Base-by-base conservation (phyloP, 2,113 vertebrate genomes). In the Sciurus niger region DNA sequence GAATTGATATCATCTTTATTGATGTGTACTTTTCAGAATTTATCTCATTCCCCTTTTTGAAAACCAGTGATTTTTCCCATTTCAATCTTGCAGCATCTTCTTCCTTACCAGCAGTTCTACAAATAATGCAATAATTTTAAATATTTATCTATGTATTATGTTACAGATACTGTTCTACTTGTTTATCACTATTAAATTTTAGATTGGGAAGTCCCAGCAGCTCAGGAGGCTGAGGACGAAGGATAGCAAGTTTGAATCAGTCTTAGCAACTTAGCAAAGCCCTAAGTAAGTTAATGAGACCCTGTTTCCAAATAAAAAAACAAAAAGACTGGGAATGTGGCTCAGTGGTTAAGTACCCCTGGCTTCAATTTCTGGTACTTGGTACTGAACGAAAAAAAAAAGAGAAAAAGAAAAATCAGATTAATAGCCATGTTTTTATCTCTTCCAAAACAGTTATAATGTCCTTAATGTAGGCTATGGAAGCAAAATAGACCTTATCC, bases 21-120 rank as follows among this genome's bases (percentile, higher is more conserved):
- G 43, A 73, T 43, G 8, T 53, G 46, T 60, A 87, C 53, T 86
- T 67, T 84, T 84, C 46, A 84, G 53, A 87, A 86, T 73, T 96
- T 53, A 55, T 48, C 12, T 83, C 25, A 79, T 63, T 78, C 22
- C 2, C 1, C 32, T 76, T 90, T 78, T 87, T 73, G 37, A 79
- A 90, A 74, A 94, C 16, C 73, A 32, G 18, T 53, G 34, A 93
- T 82, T 93, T 73, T 88, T 9, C 48, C n/a, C 20, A 22, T 58
- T 58, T 58, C 55, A 58, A 89, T 80, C 74, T 72, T 84, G 8
- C 58, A 91, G 40, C 8, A 88, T 2, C 30, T 76, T 77, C 91
- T 74, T 72, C 40, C 60, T 80, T 55, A 7, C 18, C 48, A 30
- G 34, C 2, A 74, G 87, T 32, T 94, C 40, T 67, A 32, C 4